Conservation (phyloP, 1,140 invertebrate species). For the Holotrichia oblita region DNA sequence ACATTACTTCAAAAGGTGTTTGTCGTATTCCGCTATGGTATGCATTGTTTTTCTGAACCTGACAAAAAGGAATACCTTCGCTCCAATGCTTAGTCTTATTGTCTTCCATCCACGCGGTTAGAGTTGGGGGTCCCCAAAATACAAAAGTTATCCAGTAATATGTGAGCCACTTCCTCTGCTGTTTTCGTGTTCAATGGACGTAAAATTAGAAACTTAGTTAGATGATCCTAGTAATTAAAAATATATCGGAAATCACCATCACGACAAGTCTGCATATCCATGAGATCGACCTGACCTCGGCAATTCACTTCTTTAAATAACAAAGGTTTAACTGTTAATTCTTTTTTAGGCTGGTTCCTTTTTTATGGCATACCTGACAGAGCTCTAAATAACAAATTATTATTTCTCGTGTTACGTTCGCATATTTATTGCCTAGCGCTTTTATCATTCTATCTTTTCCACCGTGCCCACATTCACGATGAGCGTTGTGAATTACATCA, state of each 20-base stretch:
- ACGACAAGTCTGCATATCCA: slow-evolving; percentile 15
- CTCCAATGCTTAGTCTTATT: slow-evolving; percentile 57
- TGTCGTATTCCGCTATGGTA: slow-evolving; percentile 51
- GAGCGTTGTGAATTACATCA: too few species aligned
- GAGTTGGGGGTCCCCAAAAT: slow-evolving; percentile 44
- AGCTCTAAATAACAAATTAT: too few species aligned
- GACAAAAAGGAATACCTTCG: slow-evolving; percentile 51
- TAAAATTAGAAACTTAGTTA: neutral
- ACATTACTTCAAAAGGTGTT: slow-evolving; percentile 53
- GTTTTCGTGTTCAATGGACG: slow-evolving; percentile 24
- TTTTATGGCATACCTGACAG: neutral
- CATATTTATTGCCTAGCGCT: too few species aligned
- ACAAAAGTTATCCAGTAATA: slow-evolving; percentile 26
- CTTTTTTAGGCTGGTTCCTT: neutral
- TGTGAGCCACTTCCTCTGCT: slow-evolving; percentile 9
- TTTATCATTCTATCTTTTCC: too few species aligned
- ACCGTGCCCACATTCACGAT: too few species aligned
- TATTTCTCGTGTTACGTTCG: too few species aligned
- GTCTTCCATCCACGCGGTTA: slow-evolving; percentile 56
- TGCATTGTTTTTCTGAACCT: slow-evolving; percentile 56
- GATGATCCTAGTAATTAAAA: slow-evolving; percentile 14
- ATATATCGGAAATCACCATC: slow-evolving; percentile 19
- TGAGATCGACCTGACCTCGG: too few species aligned
- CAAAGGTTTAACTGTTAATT: neutral
- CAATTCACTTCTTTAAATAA: slow-evolving; percentile 13